Conservation (phyloP, 2,888 invertebrate genomes). For the Euplagia quadripunctaria region DNA sequence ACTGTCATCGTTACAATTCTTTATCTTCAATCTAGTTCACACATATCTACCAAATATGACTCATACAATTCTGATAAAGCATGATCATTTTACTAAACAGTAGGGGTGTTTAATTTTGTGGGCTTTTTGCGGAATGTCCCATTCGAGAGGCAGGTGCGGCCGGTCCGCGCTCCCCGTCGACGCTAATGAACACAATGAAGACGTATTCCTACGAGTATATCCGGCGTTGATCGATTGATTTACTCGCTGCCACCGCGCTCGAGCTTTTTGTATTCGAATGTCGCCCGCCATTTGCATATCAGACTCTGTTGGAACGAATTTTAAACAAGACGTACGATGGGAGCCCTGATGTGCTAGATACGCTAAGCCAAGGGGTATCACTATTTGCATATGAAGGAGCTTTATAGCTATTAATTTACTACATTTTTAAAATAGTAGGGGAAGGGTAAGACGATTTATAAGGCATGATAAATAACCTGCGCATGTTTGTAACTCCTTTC, state of each 20-base stretch:
- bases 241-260: slow-evolving; percentile 86
- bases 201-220: slow-evolving; percentile 84
- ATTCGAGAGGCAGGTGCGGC: slow-evolving; percentile 79
- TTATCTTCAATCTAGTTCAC: slow-evolving; percentile 10
- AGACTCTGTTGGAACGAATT: slow-evolving; percentile 78
- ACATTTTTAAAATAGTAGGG: slow-evolving; percentile 49
- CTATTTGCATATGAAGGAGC: slow-evolving; percentile 77
- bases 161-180: slow-evolving; percentile 68
- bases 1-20: not conserved
- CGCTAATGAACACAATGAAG: slow-evolving; percentile 88
- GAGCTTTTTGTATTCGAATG: slow-evolving; percentile 87
- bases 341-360: slow-evolving; percentile 74
- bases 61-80: slow-evolving; percentile 30
- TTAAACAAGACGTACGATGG: slow-evolving; percentile 79
- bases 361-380: slow-evolving; percentile 68
- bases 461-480: slow-evolving; percentile 44
- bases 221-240: slow-evolving; percentile 88
- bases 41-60: slow-evolving; percentile 31
- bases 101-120: slow-evolving; percentile 68
- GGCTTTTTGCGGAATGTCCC: slow-evolving; percentile 78
- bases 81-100: slow-evolving; percentile 54
- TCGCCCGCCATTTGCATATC: slow-evolving; percentile 85
- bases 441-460: slow-evolving; percentile 52
- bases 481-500: slow-evolving; percentile 41
- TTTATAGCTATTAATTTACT: slow-evolving; percentile 66